Percentiles rank a stretch among this genome's conserved stretches.
These are phyloP conservation scores for Caenorhabditis auriculariae DNA, from an alignment of 2,888 invertebrate species.

Conservation along the genomic window DNA sequence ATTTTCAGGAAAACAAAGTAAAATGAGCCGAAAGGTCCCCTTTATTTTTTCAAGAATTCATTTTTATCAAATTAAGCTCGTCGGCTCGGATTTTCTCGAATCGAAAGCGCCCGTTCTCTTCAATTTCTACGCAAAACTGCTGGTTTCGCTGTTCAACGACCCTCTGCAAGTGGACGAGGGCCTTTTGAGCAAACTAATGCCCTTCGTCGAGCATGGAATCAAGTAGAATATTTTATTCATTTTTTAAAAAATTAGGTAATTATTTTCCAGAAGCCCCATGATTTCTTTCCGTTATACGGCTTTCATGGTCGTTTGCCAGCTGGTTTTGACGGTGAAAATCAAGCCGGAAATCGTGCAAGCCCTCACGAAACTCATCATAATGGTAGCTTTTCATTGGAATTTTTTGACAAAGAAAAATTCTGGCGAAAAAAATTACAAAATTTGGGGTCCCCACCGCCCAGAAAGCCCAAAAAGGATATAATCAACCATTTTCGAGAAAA, in stretches of 20 bases:
- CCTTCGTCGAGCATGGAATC: conserved; percentile 51
- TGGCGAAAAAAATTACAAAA: too few relatives aligned
- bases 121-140: conserved; percentile 79
- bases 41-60: conserved; percentile 6
- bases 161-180: conserved; percentile 70
- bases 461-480: too few relatives aligned
- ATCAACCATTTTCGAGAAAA: too few relatives aligned
- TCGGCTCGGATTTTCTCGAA: conserved; percentile 37
- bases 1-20: too few relatives aligned
- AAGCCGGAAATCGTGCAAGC: conserved; percentile 34
- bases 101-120: conserved; percentile 73
- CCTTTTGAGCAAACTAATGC: conserved; percentile 68
- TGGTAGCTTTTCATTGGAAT: conserved; percentile 23
- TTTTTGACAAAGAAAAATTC: neutral
- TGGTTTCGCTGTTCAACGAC: conserved; percentile 75
- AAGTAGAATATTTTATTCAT: conserved; percentile 25
- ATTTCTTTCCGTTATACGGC: conserved; percentile 35
- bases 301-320: conserved; percentile 48
- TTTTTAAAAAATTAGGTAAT: neutral
- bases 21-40: too few relatives aligned
- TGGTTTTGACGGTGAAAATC: conserved; percentile 45
- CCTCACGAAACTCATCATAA: conserved; percentile 47
- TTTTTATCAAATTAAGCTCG: conserved; percentile 15
- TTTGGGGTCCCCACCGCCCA: too few relatives aligned
- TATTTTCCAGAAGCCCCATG: conserved; percentile 24